Percentiles rank a stretch among this genome's conserved stretches.
Conservation (phyloP, 2,888 invertebrate genomes). For the Chrysolina oricalcia region DNA sequence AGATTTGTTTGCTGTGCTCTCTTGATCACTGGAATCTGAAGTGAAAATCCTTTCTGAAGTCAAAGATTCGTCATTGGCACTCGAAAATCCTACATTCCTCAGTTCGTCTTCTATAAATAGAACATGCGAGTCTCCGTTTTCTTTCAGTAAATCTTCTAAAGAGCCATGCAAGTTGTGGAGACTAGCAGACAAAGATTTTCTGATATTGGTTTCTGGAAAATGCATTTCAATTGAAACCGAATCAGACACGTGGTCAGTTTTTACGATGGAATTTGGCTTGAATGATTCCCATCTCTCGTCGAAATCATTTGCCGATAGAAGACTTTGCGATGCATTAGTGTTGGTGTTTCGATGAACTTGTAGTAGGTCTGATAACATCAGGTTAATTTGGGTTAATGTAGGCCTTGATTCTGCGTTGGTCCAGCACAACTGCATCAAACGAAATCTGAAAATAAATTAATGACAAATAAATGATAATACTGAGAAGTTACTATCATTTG, state of each 20-base stretch:
- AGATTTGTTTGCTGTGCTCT: conserved; percentile 72
- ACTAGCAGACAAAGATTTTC: conserved; percentile 71
- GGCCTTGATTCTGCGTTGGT: conserved; percentile 72
- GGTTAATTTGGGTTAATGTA: conserved; percentile 72
- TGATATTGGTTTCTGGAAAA: conserved; percentile 65
- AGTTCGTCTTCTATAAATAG: conserved; percentile 73
- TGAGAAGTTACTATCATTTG: no score
- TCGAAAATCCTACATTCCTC: conserved; percentile 74
- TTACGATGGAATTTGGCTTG: conserved; percentile 79
- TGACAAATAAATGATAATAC: no score
- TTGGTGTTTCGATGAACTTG: conserved; percentile 66
- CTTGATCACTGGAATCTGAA: conserved; percentile 75
- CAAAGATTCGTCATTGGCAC: conserved; percentile 78
- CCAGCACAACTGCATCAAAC: conserved; percentile 85
- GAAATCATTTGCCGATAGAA: conserved; percentile 75
- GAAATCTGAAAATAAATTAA: conserved; percentile 73
- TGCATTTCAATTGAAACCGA: conserved; percentile 52
- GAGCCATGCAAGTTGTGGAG: conserved; percentile 82
- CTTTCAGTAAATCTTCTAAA: conserved; percentile 71
- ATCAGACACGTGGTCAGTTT: conserved; percentile 72
- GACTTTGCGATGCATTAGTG: conserved; percentile 48
- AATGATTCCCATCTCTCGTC: conserved; percentile 83
- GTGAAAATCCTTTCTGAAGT: conserved; percentile 77
- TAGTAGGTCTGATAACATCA: conserved; percentile 72
- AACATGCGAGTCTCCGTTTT: conserved; percentile 26